Percentiles rank a stretch among this genome's conserved stretches.
These are phyloP conservation scores for Pseudococcus viburni DNA, from an alignment of 2,888 invertebrate genomes.

Conservation along the genomic window DNA sequence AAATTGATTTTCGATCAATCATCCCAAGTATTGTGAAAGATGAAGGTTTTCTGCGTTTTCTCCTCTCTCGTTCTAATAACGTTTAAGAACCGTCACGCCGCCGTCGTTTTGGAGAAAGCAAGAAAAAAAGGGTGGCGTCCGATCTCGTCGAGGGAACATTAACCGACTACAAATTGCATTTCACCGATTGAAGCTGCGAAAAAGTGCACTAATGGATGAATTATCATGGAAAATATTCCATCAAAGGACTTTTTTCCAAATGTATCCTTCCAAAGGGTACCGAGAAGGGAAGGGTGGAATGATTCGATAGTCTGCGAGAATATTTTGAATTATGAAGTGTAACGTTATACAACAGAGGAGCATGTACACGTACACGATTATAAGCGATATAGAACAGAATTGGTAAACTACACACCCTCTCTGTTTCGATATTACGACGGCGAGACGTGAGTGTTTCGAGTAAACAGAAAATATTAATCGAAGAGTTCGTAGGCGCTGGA, in stretches of 20 bases:
- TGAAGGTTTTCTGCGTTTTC: constrained; percentile 14
- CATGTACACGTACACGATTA: neutral
- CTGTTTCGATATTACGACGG: neutral
- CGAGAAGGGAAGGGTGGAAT: neutral
- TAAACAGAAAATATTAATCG: constrained; percentile 39
- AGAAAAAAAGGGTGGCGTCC: neutral
- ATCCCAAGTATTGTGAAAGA: constrained; percentile 15
- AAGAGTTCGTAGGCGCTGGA: neutral
- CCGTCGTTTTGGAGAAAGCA: neutral
- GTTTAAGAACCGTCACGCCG: constrained; percentile 17
- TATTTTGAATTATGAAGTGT: neutral
- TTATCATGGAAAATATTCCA: neutral
- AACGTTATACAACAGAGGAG: neutral
- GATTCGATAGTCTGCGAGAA: neutral
- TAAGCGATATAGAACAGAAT: neutral
- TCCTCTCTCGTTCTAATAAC: neutral
- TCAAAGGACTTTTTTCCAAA: neutral
- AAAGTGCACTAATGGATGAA: constrained; percentile 30
- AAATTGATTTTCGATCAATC: constrained; percentile 44
- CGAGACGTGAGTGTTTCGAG: neutral
- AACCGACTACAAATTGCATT: constrained; percentile 31
- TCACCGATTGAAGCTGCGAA: neutral
- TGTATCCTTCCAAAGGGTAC: neutral
- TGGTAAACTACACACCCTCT: neutral
- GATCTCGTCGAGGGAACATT: neutral